Percentiles rank a stretch among this genome's conserved stretches.
Conservation (phyloP, 2,888 invertebrate species). For the Diadegma fenestrale region DNA sequence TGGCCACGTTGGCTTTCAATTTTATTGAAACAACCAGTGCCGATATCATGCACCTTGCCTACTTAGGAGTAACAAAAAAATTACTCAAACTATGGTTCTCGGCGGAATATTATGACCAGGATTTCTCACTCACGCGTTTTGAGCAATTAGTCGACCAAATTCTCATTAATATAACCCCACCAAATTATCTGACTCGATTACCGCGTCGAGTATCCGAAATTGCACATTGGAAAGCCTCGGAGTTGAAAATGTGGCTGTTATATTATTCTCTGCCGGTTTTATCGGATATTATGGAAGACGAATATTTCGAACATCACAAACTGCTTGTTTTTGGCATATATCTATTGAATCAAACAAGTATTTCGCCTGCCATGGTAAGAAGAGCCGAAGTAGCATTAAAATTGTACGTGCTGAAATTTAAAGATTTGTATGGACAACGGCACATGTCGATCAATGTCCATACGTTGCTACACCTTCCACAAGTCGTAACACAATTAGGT, state of each 20-base stretch:
- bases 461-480: constrained; percentile 69
- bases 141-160: neutral
- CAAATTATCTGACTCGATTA: constrained; percentile 60
- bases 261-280: constrained; percentile 69
- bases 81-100: constrained; percentile 31
- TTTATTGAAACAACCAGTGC: constrained; percentile 61
- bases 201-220: constrained; percentile 11
- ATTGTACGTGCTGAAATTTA: constrained; percentile 57
- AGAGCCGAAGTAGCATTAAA: neutral
- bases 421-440: constrained; percentile 67
- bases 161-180: constrained; percentile 43
- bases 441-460: constrained; percentile 71
- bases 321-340: constrained; percentile 66
- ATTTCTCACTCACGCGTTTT: constrained; percentile 1
- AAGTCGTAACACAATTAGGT: constrained; percentile 67
- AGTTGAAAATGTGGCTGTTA: constrained; percentile 69
- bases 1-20: constrained; percentile 54
- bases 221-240: constrained; percentile 69
- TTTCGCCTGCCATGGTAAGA: constrained; percentile 57
- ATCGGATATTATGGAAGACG: constrained; percentile 59
- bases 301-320: constrained; percentile 68
- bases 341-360: constrained; percentile 58
- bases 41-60: constrained; percentile 69
- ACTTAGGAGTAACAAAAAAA: constrained; percentile 64
- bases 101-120: neutral